Evolutionary conservation across 2,888 invertebrate species (phyloP), one percentile per base, ranked within the genome.

Genomic region (Serripes groenlandicus): DNA sequence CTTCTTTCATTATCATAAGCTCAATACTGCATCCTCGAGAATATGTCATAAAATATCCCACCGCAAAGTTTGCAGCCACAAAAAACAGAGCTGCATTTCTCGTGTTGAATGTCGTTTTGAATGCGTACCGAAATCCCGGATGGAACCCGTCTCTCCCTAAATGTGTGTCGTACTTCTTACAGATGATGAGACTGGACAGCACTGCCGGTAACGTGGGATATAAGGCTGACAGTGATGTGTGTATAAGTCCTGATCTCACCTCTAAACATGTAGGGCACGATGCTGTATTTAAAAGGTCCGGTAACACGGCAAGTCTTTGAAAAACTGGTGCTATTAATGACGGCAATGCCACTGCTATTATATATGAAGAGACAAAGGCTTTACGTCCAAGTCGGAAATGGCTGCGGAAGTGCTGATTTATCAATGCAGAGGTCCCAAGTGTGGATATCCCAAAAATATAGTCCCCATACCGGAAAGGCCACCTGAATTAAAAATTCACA

Each of bases 401-500:
- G 2, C 26, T n/a, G 0, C 66, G n/a, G 5, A 66, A 42, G 21
- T 66, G 26, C 9, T 7, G 28, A 26, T 66, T 37, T 28, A 66
- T 66, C 26, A 66, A 15, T 3, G n/a, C 4, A 26, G 26, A 9
- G 26, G 26, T 42, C 9, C 26, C 11, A 2, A 34, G 34, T 35
- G 75, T 35, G 34, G 42, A 32, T 3, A 9, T 30, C 11, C 54
- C 52, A 2, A 66, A 28, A 5, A 66, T 1, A 32, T 34, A 23
- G 0, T 18, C 4, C 2, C 32, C 28, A 26, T 23, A 35, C 5
- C 35, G 49, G 11, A 66, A 75, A 32, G 75, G 35, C 75, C 75
- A 75, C 26, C 75, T 75, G 75, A 21, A 70, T 52, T 21, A 70
- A n/a, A n/a, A n/a, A n/a, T n/a, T n/a, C n/a, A n/a, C n/a, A n/a